Conservation (phyloP, 2,797 vertebrate species). For the Mastacembelus armatus region DNA sequence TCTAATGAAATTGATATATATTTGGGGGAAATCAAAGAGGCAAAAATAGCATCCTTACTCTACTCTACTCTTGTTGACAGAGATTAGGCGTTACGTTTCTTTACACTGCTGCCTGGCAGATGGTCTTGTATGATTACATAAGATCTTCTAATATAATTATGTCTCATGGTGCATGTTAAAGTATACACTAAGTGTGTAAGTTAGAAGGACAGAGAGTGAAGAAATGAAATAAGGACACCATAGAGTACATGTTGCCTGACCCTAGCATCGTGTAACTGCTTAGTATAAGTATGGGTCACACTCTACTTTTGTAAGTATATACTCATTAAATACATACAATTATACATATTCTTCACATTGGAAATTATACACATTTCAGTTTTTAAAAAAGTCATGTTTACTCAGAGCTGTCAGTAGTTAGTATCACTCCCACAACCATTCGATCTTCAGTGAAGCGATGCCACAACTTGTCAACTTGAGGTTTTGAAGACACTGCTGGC, state of each 20-base stretch:
- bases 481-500: conserved; percentile 66
- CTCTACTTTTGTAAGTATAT: no score
- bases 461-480: conserved; percentile 88
- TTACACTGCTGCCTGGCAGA: not conserved
- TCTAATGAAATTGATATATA: conserved; percentile 27
- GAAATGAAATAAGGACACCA: no score
- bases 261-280: no score
- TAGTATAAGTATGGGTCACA: no score
- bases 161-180: no score
- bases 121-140: no score
- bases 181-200: no score
- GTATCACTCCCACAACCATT: conserved; percentile 89
- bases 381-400: conserved; percentile 78
- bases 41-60: conserved; percentile 19
- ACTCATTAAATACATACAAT: no score
- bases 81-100: conserved; percentile 4
- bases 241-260: no score
- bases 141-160: not conserved
- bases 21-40: conserved; percentile 25
- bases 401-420: conserved; percentile 78
- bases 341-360: not conserved
- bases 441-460: conserved; percentile 85
- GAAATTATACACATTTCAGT: not conserved
- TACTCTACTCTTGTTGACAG: conserved; percentile 13
- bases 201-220: no score